These are phyloP conservation scores for Caenorhabditis inopinata DNA, from an alignment of 1,140 invertebrate species.

Conservation along the genomic window DNA sequence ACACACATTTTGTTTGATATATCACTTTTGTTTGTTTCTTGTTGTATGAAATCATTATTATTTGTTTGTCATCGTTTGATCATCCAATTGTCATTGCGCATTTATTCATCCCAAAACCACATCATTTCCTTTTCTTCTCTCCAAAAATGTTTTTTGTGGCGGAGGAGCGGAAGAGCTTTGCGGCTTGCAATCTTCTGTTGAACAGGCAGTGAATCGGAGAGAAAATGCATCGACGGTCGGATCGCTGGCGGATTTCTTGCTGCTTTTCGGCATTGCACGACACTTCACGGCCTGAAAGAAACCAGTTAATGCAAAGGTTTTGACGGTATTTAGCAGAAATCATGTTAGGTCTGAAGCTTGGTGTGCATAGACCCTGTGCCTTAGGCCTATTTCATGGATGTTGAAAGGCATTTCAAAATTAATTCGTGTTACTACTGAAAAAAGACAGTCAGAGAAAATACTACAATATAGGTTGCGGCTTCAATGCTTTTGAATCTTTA, in stretches of 20 bases:
- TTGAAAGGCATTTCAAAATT: too few relatives aligned
- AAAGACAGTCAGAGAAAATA: too few relatives aligned
- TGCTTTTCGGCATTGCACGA: slow-evolving; percentile 12
- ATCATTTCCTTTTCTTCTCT: neutral
- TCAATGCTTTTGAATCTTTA: too few relatives aligned
- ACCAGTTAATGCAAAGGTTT: neutral
- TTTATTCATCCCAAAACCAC: neutral
- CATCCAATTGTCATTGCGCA: neutral
- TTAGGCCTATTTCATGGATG: too few relatives aligned
- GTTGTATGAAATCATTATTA: neutral
- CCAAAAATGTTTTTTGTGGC: neutral
- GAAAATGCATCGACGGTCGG: slow-evolving; percentile 16
- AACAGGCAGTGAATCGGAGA: slow-evolving; percentile 18
- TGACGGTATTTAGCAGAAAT: too few relatives aligned
- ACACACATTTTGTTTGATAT: slow-evolving; percentile 8
- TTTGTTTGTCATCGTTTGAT: too few relatives aligned
- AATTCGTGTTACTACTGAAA: too few relatives aligned
- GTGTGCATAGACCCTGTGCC: too few relatives aligned
- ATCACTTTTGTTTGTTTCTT: neutral
- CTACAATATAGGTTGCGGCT: too few relatives aligned
- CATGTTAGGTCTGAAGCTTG: too few relatives aligned
- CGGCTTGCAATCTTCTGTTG: neutral
- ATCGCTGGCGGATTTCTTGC: slow-evolving; percentile 6
- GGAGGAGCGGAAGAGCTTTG: neutral
- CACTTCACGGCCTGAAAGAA: slow-evolving; percentile 4